phyloP scores from a whole-genome alignment of 2,113 vertebrate genomes.

The Daubentonia madagascariensis region DNA sequence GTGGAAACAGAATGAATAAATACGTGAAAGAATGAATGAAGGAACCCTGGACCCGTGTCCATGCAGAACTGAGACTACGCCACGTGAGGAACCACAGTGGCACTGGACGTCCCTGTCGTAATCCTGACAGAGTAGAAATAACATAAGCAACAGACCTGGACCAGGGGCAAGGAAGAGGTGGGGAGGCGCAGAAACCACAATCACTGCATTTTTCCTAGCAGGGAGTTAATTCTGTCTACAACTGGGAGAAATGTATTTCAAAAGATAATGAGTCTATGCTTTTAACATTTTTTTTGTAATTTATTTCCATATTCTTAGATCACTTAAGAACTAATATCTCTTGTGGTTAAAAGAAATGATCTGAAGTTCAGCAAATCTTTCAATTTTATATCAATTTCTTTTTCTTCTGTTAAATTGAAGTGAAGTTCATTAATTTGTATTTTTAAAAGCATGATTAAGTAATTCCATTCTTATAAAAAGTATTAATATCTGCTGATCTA shows the following conservation, averaged over 20 bases:
- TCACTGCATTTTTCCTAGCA: fast-evolving
- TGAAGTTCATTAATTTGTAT: not conserved
- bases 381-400: not conserved
- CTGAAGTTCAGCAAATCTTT: not conserved
- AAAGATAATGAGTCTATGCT: not conserved
- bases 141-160: fast-evolving
- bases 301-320: not conserved
- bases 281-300: not conserved
- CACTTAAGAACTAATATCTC: not conserved
- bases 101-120: fast-evolving
- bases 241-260: fast-evolving
- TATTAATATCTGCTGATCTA: fast-evolving
- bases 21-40: not conserved
- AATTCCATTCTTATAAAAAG: fast-evolving
- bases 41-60: not conserved
- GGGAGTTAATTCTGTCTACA: fast-evolving
- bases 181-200: fast-evolving
- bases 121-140: not conserved
- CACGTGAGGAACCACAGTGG: fast-evolving
- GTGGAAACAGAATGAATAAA: not conserved
- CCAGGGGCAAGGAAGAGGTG: fast-evolving
- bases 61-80: not conserved
- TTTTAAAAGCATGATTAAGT: not conserved
- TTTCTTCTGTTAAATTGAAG: not conserved
- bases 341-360: not conserved